These are phyloP conservation scores for Dascillus cervinus DNA, from an alignment of 2,888 invertebrate species.

Conservation along the genomic window DNA sequence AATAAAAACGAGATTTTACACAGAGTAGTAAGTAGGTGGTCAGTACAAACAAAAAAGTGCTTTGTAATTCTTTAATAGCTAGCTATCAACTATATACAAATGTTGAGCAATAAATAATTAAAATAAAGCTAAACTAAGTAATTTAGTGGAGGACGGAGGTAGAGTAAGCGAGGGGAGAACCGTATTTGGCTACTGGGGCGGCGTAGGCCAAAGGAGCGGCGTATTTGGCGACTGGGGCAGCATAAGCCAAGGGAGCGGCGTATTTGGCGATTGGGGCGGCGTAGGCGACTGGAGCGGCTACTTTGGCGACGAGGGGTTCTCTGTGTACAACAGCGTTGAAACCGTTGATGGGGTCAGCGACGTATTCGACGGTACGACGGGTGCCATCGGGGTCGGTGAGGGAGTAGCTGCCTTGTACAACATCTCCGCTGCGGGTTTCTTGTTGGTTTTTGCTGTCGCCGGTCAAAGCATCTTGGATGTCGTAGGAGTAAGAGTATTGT, in stretches of 20 bases:
- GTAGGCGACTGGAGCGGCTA: slow-evolving; percentile 24
- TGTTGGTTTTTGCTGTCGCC: slow-evolving; percentile 50
- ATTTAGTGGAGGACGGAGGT: too few species aligned
- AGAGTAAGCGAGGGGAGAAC: slow-evolving; percentile 20
- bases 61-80: too few species aligned
- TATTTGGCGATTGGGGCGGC: slow-evolving; percentile 14
- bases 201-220: slow-evolving; percentile 14
- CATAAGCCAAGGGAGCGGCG: slow-evolving; percentile 6
- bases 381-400: slow-evolving; percentile 51
- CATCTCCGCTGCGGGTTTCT: slow-evolving; percentile 48
- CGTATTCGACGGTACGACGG: slow-evolving; percentile 49
- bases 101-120: too few species aligned
- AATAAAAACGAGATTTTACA: too few species aligned
- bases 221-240: slow-evolving; percentile 6
- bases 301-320: slow-evolving; percentile 42
- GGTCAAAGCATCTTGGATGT: slow-evolving; percentile 47
- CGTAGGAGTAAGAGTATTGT: slow-evolving; percentile 49
- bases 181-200: slow-evolving; percentile 6
- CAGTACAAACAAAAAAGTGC: too few species aligned
- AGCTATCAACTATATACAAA: too few species aligned
- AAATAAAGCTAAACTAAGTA: too few species aligned
- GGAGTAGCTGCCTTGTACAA: slow-evolving; percentile 49
- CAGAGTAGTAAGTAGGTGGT: too few species aligned
- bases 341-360: slow-evolving; percentile 50
- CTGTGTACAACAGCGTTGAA: slow-evolving; percentile 52